Evolutionary conservation across 2,797 vertebrate species (phyloP), one percentile per base, ranked within the genome.

Genomic region (Argyrosomus regius): DNA sequence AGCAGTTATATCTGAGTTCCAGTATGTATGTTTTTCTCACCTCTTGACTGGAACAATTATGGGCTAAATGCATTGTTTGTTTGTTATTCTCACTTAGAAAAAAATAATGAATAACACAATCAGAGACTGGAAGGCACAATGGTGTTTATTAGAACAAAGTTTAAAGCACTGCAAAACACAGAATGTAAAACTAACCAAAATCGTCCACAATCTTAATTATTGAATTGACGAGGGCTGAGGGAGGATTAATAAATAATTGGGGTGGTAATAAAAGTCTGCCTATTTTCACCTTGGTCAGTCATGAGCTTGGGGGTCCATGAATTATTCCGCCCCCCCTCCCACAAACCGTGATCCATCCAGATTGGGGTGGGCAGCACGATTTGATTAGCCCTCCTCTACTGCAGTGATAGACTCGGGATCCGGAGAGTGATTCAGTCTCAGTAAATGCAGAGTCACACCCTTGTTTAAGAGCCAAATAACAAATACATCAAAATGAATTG

Each of bases 211-310:
- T 46, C 31, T 63, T 80, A 82, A 91, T 91, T 80, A 85, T 35
- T 75, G 43, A 82, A 81, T 60, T 72, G 45, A 88, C 63, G 67
- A 78, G 46, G 35, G 63, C n/a, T 20, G 43, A 39, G 48, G 20
- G 28, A 11, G 53, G 60, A 83, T 88, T 70, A 76, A 89, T 87
- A 77, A 88, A 82, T 85, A 59, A 84, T 83, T 49, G 28, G 7
- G 26, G 64, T 28, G 72, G 77, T 61, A 84, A 82, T 81, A 77
- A 88, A 87, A 82, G 28, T 79, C 76, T 62, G 31, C 70, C 58
- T 46, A 18, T 82, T 84, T 80, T 86, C 82, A 89, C 82, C 79
- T 84, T 74, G 67, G 77, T 73, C 63, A 64, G 73, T 84, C 57
- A 72, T 66, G 63, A 71, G 81, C 76, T 88, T 1, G n/a, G 16